Evolutionary conservation across 1,140 invertebrate genomes (phyloP), one percentile per base, ranked within the genome.

Genomic region (Ericerus pela): DNA sequence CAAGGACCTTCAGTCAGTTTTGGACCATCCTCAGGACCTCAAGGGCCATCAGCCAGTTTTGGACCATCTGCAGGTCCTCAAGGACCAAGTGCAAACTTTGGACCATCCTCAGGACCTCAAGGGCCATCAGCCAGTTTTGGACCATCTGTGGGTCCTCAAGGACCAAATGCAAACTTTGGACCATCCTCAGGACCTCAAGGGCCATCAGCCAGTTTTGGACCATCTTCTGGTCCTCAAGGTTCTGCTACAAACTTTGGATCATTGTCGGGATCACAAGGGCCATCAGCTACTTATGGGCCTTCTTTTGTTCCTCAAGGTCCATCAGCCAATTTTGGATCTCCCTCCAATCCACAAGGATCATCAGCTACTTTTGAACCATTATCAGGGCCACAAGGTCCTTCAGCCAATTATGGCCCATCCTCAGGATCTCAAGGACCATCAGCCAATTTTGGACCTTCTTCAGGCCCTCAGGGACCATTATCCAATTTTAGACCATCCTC

Each of bases 391-490:
- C 62, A 57, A 55, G 64, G 64, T 27, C 62, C 61, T 58, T 37
- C 53, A 57, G 54, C 64, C 51, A 60, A 62, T 59, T 59, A 62
- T 51, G 60, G 63, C 30, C 65, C 64, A 51, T 63, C 62, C 52
- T 66, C 68, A 43, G 70, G 73, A 43, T 64, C 64, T 11, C 52
- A 61, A 54, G 69, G 59, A 29, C 66, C 63, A 22, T 53, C 47
- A 11, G 55, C 31, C 11, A 59, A 54, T 28, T 65, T 59, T 61
- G 65, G 64, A 33, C 60, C 59, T 33, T 59, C 47, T 59, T 54
- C 31, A 59, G 66, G 68, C 20, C 62, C 63, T 16, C 51, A 60
- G 47, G 68, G 66, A 72, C 61, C 62, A 28, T 51, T 61, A 41
- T 53, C 59, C 22, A 47, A 47, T 47, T 47, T 47, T 10, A 57